Conservation (phyloP, 2,797 vertebrate genomes). For the Characodon lateralis region DNA sequence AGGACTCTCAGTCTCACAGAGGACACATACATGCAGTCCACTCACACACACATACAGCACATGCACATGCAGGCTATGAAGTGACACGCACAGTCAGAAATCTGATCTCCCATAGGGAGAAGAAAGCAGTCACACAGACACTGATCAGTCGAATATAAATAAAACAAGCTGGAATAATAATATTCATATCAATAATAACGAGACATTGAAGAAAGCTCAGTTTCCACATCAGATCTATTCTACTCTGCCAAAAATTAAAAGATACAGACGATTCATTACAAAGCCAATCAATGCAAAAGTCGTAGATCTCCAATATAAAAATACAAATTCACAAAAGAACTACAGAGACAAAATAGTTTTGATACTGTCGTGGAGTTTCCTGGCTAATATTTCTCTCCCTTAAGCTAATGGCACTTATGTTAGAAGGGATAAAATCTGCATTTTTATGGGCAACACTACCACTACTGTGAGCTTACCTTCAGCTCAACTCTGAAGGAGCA, state of each 20-base stretch:
- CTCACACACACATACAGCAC: constrained; percentile 47
- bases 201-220: constrained; percentile 76
- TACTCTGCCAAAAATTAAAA: constrained; percentile 65
- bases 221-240: constrained; percentile 64
- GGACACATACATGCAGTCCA: constrained; percentile 74
- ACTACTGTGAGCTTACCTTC: constrained; percentile 46
- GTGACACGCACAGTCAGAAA: constrained; percentile 71
- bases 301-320: constrained; percentile 86
- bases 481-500: constrained; percentile 39
- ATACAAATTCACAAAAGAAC: constrained; percentile 88
- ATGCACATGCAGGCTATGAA: constrained; percentile 77
- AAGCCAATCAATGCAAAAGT: constrained; percentile 84
- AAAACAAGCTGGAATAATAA: constrained; percentile 76
- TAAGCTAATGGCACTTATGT: constrained; percentile 87
- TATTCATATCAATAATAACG: constrained; percentile 72
- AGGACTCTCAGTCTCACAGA: constrained; percentile 50
- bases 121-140: constrained; percentile 80
- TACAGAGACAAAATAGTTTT: constrained; percentile 81
- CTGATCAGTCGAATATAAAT: constrained; percentile 74
- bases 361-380: constrained; percentile 78
- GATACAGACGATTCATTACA: constrained; percentile 79
- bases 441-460: constrained; percentile 64
- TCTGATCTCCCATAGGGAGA: constrained; percentile 85
- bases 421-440: constrained; percentile 75
- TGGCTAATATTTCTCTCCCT: constrained; percentile 73